Base-by-base conservation (phyloP, 2,888 invertebrate genomes). In the Teleogryllus oceanicus region DNA sequence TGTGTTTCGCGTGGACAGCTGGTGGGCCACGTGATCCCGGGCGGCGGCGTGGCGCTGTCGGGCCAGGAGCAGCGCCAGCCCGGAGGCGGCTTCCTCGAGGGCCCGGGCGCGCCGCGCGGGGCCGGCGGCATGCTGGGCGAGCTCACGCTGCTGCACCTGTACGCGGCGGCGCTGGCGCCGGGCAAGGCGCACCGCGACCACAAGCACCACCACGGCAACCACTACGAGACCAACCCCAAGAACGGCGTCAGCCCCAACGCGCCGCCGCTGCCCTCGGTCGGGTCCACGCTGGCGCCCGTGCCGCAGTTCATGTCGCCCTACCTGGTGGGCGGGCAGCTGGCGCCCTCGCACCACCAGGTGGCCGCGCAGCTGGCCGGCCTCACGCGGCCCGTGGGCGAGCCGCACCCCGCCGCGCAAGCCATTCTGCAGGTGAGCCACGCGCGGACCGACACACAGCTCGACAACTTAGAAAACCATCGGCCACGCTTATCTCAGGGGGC, bases 171-270 rank as follows among this genome's bases (percentile, higher is more conserved):
- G 0, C 85, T 95, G 81, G 94, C 94, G 3, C 95, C 95, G 2
- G 95, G 95, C 0, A 95, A 95, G 86, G 95, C 95, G 0, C 95
- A 95, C 87, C 93, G 92, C 83, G 94, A 95, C 85, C 95, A 95
- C 87, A 95, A 95, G 85, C 95, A 95, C 85, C 95, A 95, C 85
- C 95, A 95, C 87, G 94, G 91, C 0, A 94, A 94, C 85, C 93
- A 93, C 84, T 94, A 92, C 85, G 93, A 92, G 84, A 93, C 94
- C 85, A 75, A 78, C 12, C 80, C 80, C n/a, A 62, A 82, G 16
- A 92, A 94, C 82, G 94, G 94, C 0, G 86, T 92, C 18, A 91
- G 91, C 13, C 89, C 91, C 3, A 90, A 92, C 76, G 88, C 90
- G 1, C 89, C 89, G 0, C 87, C 89, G 1, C 89, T 91, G 0